Evolutionary conservation across 2,888 invertebrate genomes (phyloP).

Genomic region (Hyles lineata): DNA sequence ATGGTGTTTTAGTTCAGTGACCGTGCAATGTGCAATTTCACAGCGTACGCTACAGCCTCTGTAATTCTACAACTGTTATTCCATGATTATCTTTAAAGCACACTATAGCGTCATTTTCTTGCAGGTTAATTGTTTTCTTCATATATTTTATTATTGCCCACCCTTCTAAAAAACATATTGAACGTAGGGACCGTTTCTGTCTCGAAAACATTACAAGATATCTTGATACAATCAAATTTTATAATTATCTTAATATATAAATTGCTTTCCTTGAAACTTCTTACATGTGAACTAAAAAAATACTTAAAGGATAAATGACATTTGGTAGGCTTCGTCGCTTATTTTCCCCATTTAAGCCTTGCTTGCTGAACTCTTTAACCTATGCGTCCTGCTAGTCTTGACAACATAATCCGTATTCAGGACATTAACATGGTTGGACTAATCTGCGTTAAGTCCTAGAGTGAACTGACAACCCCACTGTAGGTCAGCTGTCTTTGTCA

Average conservation of each 20-base stretch:
- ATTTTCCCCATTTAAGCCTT: too few relatives aligned
- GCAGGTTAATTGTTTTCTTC: not conserved
- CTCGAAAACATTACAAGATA: not conserved
- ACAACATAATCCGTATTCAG: too few relatives aligned
- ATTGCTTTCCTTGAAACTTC: not conserved
- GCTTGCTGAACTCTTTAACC: too few relatives aligned
- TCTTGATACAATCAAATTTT: too few relatives aligned
- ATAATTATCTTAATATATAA: not conserved
- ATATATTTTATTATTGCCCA: not conserved
- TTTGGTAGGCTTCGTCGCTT: too few relatives aligned
- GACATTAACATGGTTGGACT: too few relatives aligned
- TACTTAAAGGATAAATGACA: too few relatives aligned
- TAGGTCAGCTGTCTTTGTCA: too few relatives aligned
- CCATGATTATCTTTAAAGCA: not conserved
- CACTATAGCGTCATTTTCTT: not conserved
- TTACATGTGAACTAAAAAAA: too few relatives aligned
- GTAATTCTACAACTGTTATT: constrained; percentile 47
- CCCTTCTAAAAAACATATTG: not conserved
- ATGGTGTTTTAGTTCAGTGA: constrained; percentile 70
- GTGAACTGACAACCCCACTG: too few relatives aligned
- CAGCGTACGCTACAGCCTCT: constrained; percentile 47
- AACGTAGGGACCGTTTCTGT: not conserved
- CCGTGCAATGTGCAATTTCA: constrained; percentile 68
- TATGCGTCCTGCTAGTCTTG: too few relatives aligned
- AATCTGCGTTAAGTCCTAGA: too few relatives aligned